A percentile compares a stretch with the other conserved stretches of the same genome.
These are phyloP conservation scores for Crotalus viridis DNA, from an alignment of 2,113 vertebrate genomes.

Conservation along the genomic window DNA sequence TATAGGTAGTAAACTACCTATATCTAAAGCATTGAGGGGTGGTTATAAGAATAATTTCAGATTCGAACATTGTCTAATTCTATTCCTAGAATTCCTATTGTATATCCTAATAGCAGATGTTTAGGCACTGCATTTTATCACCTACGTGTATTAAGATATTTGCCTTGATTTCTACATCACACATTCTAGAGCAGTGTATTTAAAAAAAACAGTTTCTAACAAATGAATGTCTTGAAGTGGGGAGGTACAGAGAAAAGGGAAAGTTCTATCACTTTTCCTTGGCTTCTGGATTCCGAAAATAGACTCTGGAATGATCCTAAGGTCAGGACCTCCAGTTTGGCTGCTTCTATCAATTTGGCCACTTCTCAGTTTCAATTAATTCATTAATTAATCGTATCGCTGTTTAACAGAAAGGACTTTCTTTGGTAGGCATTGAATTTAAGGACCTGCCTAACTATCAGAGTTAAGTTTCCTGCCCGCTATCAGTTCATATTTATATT, in stretches of 20 bases:
- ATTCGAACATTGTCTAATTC: background rate
- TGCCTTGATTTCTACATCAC: background rate
- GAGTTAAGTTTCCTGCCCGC: background rate
- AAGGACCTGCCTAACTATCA: background rate
- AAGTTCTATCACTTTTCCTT: background rate
- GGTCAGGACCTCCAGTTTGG: background rate
- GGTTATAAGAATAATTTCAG: background rate
- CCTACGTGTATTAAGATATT: background rate
- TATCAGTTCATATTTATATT: constrained; percentile 6
- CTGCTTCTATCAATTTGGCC: background rate
- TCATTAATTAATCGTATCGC: background rate
- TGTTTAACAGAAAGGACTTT: background rate
- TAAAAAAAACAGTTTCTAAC: background rate
- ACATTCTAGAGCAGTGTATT: background rate
- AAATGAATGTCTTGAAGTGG: background rate
- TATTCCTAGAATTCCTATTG: background rate
- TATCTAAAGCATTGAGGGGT: background rate
- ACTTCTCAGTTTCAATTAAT: background rate
- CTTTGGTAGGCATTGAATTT: background rate
- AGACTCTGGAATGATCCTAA: background rate
- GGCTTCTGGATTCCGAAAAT: background rate
- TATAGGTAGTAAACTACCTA: background rate
- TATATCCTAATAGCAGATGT: background rate
- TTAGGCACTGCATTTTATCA: background rate
- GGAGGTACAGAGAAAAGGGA: background rate